These are phyloP conservation scores for Periparus ater DNA, from an alignment of 2,797 vertebrate genomes.

Conservation along the genomic window DNA sequence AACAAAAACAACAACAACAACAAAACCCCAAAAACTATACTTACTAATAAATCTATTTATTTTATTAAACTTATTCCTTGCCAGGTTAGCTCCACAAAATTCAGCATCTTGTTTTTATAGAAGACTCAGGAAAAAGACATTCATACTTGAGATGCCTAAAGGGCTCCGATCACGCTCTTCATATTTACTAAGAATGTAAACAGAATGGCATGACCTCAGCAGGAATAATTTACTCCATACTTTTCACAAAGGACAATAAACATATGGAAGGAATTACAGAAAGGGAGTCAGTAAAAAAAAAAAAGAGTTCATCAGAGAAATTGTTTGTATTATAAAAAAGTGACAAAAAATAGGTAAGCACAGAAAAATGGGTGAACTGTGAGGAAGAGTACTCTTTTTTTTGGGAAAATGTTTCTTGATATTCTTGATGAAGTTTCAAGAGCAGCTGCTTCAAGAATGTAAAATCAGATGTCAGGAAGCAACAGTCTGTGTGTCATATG, in stretches of 20 bases:
- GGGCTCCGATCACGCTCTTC: constrained; percentile 49
- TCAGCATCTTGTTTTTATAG: constrained; percentile 44
- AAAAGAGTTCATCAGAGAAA: background rate
- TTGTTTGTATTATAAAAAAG: background rate
- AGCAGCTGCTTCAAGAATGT: background rate
- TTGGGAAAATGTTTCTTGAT: background rate
- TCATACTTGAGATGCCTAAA: constrained; percentile 64
- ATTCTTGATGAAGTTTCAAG: constrained; percentile 2
- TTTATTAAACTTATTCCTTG: constrained; percentile 23
- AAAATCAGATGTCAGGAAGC: constrained; percentile 3
- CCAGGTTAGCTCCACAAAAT: constrained; percentile 24
- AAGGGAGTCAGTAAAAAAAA: constrained; percentile 1
- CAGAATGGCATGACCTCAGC: constrained; percentile 60
- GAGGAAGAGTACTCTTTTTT: background rate
- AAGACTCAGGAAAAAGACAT: constrained; percentile 26
- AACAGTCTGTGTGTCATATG: background rate
- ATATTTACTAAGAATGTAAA: constrained; percentile 68
- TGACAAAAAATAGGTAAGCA: constrained; percentile 5
- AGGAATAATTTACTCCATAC: constrained; percentile 46
- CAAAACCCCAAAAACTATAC: background rate
- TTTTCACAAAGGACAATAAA: constrained; percentile 58
- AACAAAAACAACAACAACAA: background rate
- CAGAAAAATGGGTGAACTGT: background rate
- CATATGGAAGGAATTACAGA: constrained; percentile 69
- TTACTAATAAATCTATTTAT: background rate